These are phyloP conservation scores for Dolichomitus sp. DNA, from an alignment of 2,888 invertebrate species.

Conservation along the genomic window DNA sequence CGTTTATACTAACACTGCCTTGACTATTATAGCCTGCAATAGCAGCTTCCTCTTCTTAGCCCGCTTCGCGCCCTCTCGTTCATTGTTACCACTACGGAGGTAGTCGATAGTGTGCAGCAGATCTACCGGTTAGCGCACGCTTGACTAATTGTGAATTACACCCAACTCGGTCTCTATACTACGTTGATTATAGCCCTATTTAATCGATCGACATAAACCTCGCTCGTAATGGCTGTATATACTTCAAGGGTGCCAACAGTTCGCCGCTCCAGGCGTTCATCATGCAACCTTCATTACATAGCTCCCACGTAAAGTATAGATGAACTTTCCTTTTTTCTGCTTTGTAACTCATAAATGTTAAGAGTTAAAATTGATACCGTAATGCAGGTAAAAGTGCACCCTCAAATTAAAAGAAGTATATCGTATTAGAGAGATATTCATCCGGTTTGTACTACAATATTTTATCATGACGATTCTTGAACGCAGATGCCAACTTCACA, in stretches of 20 bases:
- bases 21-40: slow-evolving; percentile 3
- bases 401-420: too few species aligned
- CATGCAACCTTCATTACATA: background rate
- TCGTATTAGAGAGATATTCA: too few species aligned
- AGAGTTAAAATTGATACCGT: too few species aligned
- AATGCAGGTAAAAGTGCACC: too few species aligned
- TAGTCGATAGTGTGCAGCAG: background rate
- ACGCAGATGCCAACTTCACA: too few species aligned
- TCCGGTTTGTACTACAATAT: too few species aligned
- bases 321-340: too few species aligned
- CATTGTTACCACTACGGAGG: background rate
- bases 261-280: background rate
- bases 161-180: slow-evolving; percentile 14
- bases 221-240: background rate
- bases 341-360: too few species aligned
- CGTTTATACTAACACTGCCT: background rate
- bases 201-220: slow-evolving; percentile 31
- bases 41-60: slow-evolving; percentile 16
- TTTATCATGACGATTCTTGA: too few species aligned
- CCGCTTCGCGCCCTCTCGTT: background rate
- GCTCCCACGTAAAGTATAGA: background rate
- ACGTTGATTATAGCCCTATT: slow-evolving; percentile 23
- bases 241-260: background rate
- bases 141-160: slow-evolving; percentile 39
- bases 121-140: slow-evolving; percentile 20